A percentile compares a stretch with the other conserved stretches of the same genome.
Evolutionary conservation across 2,113 vertebrate genomes (phyloP).

Genomic region (Ceuthmochares aereus): DNA sequence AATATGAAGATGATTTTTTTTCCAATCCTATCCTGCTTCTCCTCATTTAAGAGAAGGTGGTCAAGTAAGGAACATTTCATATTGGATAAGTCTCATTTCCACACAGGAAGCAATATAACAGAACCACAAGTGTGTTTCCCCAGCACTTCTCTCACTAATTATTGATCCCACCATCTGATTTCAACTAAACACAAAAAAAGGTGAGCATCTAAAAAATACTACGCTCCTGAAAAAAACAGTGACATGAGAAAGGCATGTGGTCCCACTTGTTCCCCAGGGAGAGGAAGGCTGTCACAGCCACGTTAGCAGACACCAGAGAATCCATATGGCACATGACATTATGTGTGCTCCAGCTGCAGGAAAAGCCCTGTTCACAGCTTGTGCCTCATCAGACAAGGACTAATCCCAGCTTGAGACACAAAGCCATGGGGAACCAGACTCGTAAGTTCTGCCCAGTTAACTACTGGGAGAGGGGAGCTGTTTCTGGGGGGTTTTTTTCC

Average conservation of each 20-base stretch:
- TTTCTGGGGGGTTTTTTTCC: neutral
- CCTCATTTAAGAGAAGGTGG: neutral
- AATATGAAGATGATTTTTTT: neutral
- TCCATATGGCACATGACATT: neutral
- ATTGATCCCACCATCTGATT: neutral
- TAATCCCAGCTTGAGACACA: neutral
- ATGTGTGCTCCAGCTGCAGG: neutral
- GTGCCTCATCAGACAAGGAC: neutral
- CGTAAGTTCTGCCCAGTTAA: neutral
- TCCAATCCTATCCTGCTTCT: neutral
- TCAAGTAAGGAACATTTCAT: neutral
- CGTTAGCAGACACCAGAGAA: neutral
- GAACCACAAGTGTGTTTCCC: neutral
- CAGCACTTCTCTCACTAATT: neutral
- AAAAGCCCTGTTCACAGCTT: neutral
- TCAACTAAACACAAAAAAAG: neutral
- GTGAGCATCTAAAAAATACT: neutral
- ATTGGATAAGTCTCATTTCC: neutral
- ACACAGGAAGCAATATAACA: neutral
- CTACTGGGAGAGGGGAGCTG: neutral
- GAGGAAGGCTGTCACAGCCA: neutral
- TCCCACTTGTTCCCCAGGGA: neutral
- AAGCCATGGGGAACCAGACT: neutral
- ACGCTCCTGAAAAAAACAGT: neutral
- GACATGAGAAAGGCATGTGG: rapidly evolving